Evolutionary conservation across 2,888 invertebrate species (phyloP).

Genomic region (Deilephila porcellus): DNA sequence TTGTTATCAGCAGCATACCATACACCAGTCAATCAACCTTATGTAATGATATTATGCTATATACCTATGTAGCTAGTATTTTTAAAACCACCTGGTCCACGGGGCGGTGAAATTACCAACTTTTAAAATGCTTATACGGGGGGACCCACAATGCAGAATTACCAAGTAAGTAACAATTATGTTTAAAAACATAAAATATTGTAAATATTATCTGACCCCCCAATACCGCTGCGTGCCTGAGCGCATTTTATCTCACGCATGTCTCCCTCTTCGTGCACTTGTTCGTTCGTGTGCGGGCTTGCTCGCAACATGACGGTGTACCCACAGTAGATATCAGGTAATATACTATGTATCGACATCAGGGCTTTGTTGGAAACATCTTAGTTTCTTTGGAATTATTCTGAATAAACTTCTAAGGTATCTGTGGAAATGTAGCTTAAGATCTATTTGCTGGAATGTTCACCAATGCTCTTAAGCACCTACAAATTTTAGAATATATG

Average conservation of each 20-base stretch:
- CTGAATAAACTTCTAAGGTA: not conserved
- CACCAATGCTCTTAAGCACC: no score
- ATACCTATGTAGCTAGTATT: no score
- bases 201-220: not conserved
- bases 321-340: not conserved
- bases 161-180: no score
- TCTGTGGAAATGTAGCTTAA: not conserved
- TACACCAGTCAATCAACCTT: no score
- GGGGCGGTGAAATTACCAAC: no score
- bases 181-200: not conserved
- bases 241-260: conserved; percentile 13
- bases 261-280: not conserved
- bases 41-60: no score
- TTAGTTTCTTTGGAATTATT: not conserved
- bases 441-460: not conserved
- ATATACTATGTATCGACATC: not conserved
- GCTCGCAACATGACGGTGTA: not conserved
- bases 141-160: no score
- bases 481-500: no score
- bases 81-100: no score
- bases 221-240: not conserved
- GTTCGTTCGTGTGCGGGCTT: conserved; percentile 13
- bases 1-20: not conserved
- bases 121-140: no score
- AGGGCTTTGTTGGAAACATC: not conserved